Evolutionary conservation across 2,888 invertebrate genomes (phyloP).

Genomic region (Erpobdella octoculata): DNA sequence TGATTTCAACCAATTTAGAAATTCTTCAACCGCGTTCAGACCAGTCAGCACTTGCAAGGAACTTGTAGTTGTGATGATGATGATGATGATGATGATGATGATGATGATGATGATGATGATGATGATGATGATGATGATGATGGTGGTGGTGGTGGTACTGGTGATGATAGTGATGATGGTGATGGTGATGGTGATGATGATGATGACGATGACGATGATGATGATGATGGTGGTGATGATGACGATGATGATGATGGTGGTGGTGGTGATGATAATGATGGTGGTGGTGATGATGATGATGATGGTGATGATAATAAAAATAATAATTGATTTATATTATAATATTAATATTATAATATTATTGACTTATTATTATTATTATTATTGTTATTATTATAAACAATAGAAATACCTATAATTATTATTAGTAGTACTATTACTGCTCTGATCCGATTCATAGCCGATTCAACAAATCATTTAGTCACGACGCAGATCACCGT

Average conservation of each 20-base stretch:
- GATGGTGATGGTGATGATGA: neutral
- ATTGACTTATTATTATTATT: neutral
- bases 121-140: neutral
- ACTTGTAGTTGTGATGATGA: too few relatives aligned
- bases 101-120: too few relatives aligned
- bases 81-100: too few relatives aligned
- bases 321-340: neutral
- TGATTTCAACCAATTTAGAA: too few relatives aligned
- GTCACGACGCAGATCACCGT: too few relatives aligned
- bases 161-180: neutral
- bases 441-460: too few relatives aligned
- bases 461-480: too few relatives aligned
- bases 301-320: neutral
- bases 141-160: neutral
- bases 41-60: too few relatives aligned
- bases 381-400: neutral
- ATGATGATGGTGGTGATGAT: constrained; percentile 2
- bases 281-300: neutral
- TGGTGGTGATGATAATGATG: constrained; percentile 1
- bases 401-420: neutral
- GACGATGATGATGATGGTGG: constrained; percentile 2
- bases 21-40: too few relatives aligned
- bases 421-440: too few relatives aligned
- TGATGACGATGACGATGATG: neutral
- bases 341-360: neutral